A percentile compares a stretch with the other conserved stretches of the same genome.
These are phyloP conservation scores for Helostoma temminkii DNA, from an alignment of 2,797 vertebrate genomes.

Conservation along the genomic window DNA sequence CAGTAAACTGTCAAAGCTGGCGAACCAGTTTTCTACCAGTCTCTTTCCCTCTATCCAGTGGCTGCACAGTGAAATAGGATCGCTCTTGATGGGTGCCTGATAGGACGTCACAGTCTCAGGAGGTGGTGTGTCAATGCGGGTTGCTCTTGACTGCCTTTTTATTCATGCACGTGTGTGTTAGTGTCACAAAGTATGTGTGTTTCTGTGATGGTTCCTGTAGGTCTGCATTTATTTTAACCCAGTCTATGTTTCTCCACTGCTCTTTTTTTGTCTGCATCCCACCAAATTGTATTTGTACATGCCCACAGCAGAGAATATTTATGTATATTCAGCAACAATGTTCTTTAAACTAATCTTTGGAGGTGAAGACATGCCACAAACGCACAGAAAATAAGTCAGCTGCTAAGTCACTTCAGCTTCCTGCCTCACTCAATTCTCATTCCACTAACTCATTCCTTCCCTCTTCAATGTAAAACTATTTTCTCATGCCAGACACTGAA, in stretches of 20 bases:
- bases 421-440: neutral
- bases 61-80: slow-evolving; percentile 38
- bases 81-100: slow-evolving; percentile 41
- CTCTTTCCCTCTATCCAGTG: neutral
- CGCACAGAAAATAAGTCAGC: neutral
- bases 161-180: neutral
- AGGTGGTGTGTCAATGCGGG: slow-evolving; percentile 21
- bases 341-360: neutral
- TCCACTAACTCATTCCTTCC: neutral
- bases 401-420: slow-evolving; percentile 9
- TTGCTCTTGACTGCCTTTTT: slow-evolving; percentile 16
- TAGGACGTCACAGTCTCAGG: slow-evolving; percentile 42
- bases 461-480: slow-evolving; percentile 16
- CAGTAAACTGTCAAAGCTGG: slow-evolving; percentile 23
- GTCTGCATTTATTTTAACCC: neutral
- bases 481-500: slow-evolving; percentile 5
- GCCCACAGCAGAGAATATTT: neutral
- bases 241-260: neutral
- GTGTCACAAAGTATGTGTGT: neutral
- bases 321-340: neutral
- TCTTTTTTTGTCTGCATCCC: neutral
- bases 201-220: slow-evolving; percentile 1
- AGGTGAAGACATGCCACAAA: neutral
- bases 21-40: slow-evolving; percentile 1
- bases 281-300: neutral